A percentile compares a stretch with the other conserved stretches of the same genome.
Evolutionary conservation across 2,888 invertebrate genomes (phyloP).

Genomic region (Entomobrya multifasciata): DNA sequence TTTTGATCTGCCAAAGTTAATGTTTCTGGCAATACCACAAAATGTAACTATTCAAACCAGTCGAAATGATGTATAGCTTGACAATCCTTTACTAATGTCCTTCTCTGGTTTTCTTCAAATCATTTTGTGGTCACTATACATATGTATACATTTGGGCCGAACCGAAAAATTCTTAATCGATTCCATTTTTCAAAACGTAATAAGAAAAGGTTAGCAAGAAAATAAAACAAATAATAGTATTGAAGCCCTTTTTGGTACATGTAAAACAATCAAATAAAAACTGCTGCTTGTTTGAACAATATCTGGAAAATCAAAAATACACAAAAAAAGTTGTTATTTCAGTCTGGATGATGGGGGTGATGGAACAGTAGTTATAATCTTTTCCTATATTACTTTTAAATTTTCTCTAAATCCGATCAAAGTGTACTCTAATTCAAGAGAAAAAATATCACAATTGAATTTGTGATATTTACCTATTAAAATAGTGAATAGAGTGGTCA

Average conservation of each 20-base stretch:
- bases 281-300: background rate
- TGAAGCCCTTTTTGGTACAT: background rate
- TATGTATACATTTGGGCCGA: conserved; percentile 38
- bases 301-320: conserved; percentile 5
- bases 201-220: background rate
- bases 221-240: background rate
- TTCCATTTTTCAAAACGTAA: conserved; percentile 60
- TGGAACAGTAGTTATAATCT: background rate
- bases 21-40: background rate
- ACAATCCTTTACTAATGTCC: conserved; percentile 63
- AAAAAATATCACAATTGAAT: background rate
- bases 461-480: conserved; percentile 27
- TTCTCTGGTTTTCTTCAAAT: conserved; percentile 63
- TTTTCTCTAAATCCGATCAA: background rate
- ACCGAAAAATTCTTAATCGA: conserved; percentile 64
- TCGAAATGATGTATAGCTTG: conserved; percentile 66
- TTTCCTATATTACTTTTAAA: background rate
- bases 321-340: conserved; percentile 21
- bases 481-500: conserved; percentile 26
- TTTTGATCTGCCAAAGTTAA: background rate
- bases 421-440: background rate
- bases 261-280: background rate
- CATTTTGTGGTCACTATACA: conserved; percentile 61
- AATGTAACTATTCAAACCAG: background rate
- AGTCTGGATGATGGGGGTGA: no score